Evolutionary conservation across 1,140 invertebrate species (phyloP), one percentile per base, ranked within the genome.

Genomic region (Temnothorax longispinosus): DNA sequence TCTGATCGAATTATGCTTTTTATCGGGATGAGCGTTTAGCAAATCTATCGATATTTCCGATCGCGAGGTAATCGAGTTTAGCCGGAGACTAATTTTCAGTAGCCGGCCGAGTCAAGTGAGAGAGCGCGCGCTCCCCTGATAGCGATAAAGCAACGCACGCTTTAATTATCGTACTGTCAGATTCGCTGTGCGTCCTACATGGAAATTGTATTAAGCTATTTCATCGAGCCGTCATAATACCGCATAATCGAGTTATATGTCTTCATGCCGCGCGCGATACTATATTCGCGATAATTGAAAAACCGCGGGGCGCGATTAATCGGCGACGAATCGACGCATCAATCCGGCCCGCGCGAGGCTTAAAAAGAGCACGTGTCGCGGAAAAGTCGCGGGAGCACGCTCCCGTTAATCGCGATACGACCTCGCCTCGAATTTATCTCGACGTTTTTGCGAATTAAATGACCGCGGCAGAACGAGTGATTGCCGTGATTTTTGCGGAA

Each of bases 11-110:
- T 82, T 82, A 74, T 47, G 15, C 67, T 74, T 74, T 82, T 74
- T 58, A 74, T 58, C 80, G 38, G 4, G 27, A 8, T 56, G 52
- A 74, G 27, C 69, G 35, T 84, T 84, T 75, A 75, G 58, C 69
- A 75, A 84, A 75, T 84, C 69, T 75, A 84, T 75, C 80, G 80
- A 75, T 75, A 84, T 75, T 74, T 75, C 69, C 80, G 80, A 84
- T 84, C 69, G 69, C 27, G 69, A 21, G 27, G 7, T 74, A 75
- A 84, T 84, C 54, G 69, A 84, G 80, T 75, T 84, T 75, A 75
- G 69, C 54, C 13, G 18, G 80, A 47, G 80, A 84, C 69, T 84
- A 84, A 75, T 84, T 84, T 75, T 75, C 80, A 84, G 52, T 47
- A 74, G 41, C 38, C 27, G 15, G 18, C 67, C 52, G 78, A 81